phyloP scores from a whole-genome alignment of 1,140 invertebrate species.

The Camponotus floridanus region DNA sequence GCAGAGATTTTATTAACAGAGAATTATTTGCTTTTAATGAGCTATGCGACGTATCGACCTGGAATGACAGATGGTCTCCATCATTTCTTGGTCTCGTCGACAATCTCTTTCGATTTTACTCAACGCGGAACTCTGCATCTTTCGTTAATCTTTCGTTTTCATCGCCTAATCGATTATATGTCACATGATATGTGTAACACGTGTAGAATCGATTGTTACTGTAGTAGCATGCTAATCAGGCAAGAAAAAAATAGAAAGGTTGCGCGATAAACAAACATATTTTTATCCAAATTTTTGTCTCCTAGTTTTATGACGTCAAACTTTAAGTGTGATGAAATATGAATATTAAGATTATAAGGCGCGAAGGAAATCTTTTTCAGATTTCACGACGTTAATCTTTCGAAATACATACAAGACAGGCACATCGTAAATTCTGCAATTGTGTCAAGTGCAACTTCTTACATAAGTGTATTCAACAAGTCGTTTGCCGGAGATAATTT shows the following conservation, averaged over 20 bases:
- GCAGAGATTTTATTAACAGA: neutral
- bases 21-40: conserved; percentile 10
- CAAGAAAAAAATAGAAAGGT: neutral
- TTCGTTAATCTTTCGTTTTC: neutral
- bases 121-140: neutral
- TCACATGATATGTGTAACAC: conserved; percentile 3
- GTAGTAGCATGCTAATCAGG: neutral
- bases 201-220: conserved; percentile 20
- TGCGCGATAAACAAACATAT: neutral
- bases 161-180: neutral
- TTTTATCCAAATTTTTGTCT: neutral
- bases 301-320: neutral
- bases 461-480: conserved; percentile 45
- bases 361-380: neutral
- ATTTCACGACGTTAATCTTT: neutral
- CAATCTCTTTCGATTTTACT: neutral
- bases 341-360: neutral
- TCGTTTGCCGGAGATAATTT: conserved; percentile 47
- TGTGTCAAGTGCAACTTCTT: conserved; percentile 27
- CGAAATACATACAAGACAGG: neutral
- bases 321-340: conserved; percentile 22
- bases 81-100: neutral
- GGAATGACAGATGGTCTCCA: neutral
- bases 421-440: conserved; percentile 10
- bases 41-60: neutral